Percentiles rank a stretch among this genome's conserved stretches.
phyloP scores from a whole-genome alignment of 2,113 vertebrate species.

The Vombatus ursinus region DNA sequence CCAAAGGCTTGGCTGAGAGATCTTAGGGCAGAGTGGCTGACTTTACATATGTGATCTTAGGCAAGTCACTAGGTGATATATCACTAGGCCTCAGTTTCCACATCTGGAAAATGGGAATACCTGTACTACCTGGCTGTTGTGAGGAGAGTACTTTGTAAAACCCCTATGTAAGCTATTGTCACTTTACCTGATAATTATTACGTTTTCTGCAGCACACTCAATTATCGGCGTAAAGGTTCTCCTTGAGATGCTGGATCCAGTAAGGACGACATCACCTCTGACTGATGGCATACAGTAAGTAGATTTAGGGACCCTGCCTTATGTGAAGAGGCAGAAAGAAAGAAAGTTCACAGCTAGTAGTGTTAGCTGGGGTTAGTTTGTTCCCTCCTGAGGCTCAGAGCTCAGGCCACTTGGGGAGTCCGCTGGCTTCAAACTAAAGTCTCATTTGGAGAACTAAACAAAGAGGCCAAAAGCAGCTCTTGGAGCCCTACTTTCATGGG shows the following conservation, averaged over 20 bases:
- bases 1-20: neutral
- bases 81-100: neutral
- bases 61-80: neutral
- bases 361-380: conserved; percentile 32
- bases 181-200: no score
- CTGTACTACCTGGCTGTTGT: neutral
- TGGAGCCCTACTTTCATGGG: conserved; percentile 11
- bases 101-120: neutral
- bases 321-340: neutral
- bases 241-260: neutral
- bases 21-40: neutral
- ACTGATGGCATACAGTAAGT: conserved; percentile 46
- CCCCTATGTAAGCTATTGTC: no score
- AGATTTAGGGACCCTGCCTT: conserved; percentile 5
- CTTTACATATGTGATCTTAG: neutral
- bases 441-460: neutral
- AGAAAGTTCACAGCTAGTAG: conserved; percentile 1
- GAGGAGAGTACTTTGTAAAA: no score
- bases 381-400: conserved; percentile 13
- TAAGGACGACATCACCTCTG: conserved; percentile 8
- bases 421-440: conserved; percentile 32
- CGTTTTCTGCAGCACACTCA: no score
- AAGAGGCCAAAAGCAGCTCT: neutral
- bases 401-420: conserved; percentile 18
- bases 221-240: neutral